Conservation (phyloP, 1,140 invertebrate genomes). For the Drosophila lacteicornis region DNA sequence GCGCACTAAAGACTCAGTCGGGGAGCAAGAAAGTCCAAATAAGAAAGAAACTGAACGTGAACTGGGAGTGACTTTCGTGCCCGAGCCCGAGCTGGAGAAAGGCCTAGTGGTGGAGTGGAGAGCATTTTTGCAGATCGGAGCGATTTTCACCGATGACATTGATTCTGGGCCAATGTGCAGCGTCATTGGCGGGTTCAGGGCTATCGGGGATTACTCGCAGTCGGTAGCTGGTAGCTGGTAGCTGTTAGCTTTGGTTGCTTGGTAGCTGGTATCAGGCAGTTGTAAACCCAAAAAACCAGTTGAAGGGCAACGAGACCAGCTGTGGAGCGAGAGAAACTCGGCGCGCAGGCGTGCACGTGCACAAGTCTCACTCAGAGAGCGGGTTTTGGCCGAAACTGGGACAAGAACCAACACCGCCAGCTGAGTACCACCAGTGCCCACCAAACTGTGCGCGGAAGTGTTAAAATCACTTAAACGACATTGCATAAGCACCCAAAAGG, state of each 20-base stretch:
- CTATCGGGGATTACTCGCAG: slow-evolving; percentile 49
- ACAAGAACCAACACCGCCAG: slow-evolving; percentile 57
- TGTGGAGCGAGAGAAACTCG: slow-evolving; percentile 27
- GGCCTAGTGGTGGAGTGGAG: slow-evolving; percentile 43
- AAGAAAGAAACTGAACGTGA: slow-evolving; percentile 38
- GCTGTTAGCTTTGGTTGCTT: too few species aligned
- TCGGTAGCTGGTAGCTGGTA: neutral
- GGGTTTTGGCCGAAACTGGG: slow-evolving; percentile 49
- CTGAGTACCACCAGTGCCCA: slow-evolving; percentile 9
- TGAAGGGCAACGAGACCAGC: slow-evolving; percentile 55
- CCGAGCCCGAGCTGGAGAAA: slow-evolving; percentile 57
- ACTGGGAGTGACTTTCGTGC: slow-evolving; percentile 66
- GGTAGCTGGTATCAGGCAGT: neutral
- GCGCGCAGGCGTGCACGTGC: slow-evolving; percentile 58
- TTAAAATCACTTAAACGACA: slow-evolving; percentile 33
- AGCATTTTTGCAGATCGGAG: slow-evolving; percentile 33
- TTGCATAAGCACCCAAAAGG: slow-evolving; percentile 46
- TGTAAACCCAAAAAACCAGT: slow-evolving; percentile 45
- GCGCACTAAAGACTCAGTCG: neutral
- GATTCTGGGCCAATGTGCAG: slow-evolving; percentile 53
- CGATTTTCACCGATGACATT: slow-evolving; percentile 65
- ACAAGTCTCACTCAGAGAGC: slow-evolving; percentile 48
- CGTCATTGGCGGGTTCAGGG: slow-evolving; percentile 53
- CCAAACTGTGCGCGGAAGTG: slow-evolving; percentile 62
- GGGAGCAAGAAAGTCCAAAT: slow-evolving; percentile 3